Percentiles rank a stretch among this genome's conserved stretches.
Evolutionary conservation across 37 sponge, comb jelly and placozoan genomes (phyloP).

Genomic region (Cliona cf. orientalis): DNA sequence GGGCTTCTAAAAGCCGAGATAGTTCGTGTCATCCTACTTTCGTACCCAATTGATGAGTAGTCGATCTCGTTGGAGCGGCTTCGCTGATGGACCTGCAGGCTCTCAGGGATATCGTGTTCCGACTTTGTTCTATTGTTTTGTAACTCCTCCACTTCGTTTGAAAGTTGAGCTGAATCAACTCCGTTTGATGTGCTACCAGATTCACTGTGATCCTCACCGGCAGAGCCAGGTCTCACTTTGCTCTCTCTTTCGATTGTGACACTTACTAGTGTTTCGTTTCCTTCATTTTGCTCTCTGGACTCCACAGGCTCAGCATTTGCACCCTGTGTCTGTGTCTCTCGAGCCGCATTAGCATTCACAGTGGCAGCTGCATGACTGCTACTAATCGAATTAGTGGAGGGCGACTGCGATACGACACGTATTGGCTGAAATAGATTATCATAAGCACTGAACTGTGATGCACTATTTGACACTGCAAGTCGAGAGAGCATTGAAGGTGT

Average conservation of each 20-base stretch:
- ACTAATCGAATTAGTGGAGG: background rate
- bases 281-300: too few relatives aligned
- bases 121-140: too few relatives aligned
- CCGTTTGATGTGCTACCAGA: too few relatives aligned
- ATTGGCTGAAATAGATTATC: constrained; percentile 14
- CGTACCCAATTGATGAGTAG: constrained; percentile 11
- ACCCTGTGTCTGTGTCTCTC: too few relatives aligned
- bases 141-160: too few relatives aligned
- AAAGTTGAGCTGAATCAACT: too few relatives aligned
- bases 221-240: too few relatives aligned
- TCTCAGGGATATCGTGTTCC: too few relatives aligned
- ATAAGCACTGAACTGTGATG: background rate
- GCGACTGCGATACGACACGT: background rate
- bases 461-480: background rate
- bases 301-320: background rate
- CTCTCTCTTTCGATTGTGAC: too few relatives aligned
- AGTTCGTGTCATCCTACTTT: background rate
- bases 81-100: constrained; percentile 28
- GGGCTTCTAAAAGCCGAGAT: constrained; percentile 31
- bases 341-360: background rate
- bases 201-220: too few relatives aligned
- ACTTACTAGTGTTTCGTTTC: too few relatives aligned
- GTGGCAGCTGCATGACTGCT: background rate
- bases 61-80: constrained; percentile 56
- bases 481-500: background rate